Percentiles rank a stretch among this genome's conserved stretches.
phyloP scores from a whole-genome alignment of 2,797 vertebrate genomes.

The Hozukius guyotensis region DNA sequence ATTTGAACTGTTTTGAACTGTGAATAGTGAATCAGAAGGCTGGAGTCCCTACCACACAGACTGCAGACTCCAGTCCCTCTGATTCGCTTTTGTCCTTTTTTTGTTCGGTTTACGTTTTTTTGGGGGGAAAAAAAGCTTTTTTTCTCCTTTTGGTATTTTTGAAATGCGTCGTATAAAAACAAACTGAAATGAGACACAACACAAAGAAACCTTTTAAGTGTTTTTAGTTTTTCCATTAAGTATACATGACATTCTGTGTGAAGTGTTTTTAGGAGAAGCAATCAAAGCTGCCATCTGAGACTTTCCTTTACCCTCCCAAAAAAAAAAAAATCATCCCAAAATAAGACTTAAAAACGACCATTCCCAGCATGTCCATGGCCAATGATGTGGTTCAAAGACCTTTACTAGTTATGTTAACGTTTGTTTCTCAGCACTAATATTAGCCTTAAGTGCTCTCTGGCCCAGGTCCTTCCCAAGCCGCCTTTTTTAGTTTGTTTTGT shows the following conservation, averaged over 20 bases:
- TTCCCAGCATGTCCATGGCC: slow-evolving; percentile 81
- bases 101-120: slow-evolving; percentile 36
- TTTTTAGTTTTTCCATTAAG: slow-evolving; percentile 70
- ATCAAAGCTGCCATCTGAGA: slow-evolving; percentile 86
- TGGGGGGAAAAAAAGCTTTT: background rate
- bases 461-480: slow-evolving; percentile 78
- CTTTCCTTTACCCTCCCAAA: slow-evolving; percentile 64
- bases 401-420: slow-evolving; percentile 72
- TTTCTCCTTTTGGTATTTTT: slow-evolving; percentile 57
- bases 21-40: slow-evolving; percentile 75
- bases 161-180: slow-evolving; percentile 47
- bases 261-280: slow-evolving; percentile 88
- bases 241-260: slow-evolving; percentile 83
- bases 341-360: slow-evolving; percentile 72
- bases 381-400: slow-evolving; percentile 79
- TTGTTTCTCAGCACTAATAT: slow-evolving; percentile 83
- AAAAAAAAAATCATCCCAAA: slow-evolving; percentile 66
- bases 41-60: slow-evolving; percentile 63
- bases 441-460: slow-evolving; percentile 87
- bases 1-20: slow-evolving; percentile 76
- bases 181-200: slow-evolving; percentile 62
- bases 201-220: slow-evolving; percentile 72
- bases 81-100: slow-evolving; percentile 49
- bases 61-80: slow-evolving; percentile 68
- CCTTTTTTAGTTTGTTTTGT: slow-evolving; percentile 70